Evolutionary conservation across 2,888 invertebrate genomes (phyloP).

Genomic region (Oxycera nigricornis): DNA sequence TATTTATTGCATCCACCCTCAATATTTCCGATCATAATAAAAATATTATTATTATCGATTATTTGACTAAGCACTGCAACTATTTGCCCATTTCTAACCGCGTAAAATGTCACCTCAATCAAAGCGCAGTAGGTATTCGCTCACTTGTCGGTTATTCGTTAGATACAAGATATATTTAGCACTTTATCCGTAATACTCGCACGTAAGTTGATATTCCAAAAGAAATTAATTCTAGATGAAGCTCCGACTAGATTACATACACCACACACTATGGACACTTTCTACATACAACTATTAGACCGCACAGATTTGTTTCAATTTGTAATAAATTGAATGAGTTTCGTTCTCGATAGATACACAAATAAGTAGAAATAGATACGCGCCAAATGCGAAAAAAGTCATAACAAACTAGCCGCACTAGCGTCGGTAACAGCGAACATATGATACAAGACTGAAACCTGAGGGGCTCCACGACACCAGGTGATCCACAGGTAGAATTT

Average conservation of each 20-base stretch:
- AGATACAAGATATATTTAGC: background rate
- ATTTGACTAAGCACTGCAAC: background rate
- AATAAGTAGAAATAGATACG: background rate
- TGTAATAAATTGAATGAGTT: background rate
- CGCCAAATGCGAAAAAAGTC: constrained; percentile 5
- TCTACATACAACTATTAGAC: background rate
- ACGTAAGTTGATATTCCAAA: background rate
- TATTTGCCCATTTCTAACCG: background rate
- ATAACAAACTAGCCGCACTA: background rate
- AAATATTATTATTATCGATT: background rate
- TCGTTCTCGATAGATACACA: too few relatives aligned
- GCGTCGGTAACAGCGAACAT: constrained; percentile 32
- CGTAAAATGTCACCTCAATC: background rate
- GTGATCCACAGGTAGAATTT: constrained; percentile 8
- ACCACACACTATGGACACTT: background rate
- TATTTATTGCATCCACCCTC: background rate
- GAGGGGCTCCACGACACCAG: constrained; percentile 35
- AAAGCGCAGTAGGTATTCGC: background rate
- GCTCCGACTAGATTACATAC: background rate
- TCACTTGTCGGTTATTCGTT: background rate
- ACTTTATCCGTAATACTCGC: constrained; percentile 2
- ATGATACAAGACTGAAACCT: constrained; percentile 35
- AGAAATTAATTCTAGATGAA: background rate
- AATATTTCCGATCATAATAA: background rate
- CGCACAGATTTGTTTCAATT: too few relatives aligned